phyloP scores from a whole-genome alignment of 2,113 vertebrate genomes.

The Myiagra hebetior region DNA sequence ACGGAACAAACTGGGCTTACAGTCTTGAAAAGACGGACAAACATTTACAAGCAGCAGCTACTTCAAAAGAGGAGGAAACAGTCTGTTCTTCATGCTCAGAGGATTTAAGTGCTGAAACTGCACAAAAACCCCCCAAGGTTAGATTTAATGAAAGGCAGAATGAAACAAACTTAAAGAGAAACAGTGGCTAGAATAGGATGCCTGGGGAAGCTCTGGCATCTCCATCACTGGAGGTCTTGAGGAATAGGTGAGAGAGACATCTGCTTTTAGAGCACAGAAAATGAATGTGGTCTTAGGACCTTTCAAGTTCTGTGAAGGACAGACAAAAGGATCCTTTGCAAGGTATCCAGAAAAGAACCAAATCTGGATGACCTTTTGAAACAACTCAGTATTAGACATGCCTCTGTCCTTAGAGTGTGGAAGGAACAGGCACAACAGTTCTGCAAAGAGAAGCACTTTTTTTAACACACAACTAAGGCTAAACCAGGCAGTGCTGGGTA shows the following conservation, averaged over 20 bases:
- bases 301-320: background rate
- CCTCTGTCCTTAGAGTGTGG: background rate
- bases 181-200: background rate
- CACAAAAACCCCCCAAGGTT: background rate
- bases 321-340: background rate
- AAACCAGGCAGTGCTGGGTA: background rate
- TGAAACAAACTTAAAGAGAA: background rate
- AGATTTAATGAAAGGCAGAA: background rate
- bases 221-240: background rate
- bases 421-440: background rate
- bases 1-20: background rate
- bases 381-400: background rate
- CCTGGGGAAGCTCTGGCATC: background rate
- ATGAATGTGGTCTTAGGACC: background rate
- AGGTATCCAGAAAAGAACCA: background rate
- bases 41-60: background rate
- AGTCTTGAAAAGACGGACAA: background rate
- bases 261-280: background rate
- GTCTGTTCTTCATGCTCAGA: background rate
- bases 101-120: background rate
- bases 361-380: background rate
- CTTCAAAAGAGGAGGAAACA: background rate
- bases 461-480: background rate
- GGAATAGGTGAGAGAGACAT: background rate
- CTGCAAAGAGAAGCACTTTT: background rate